Base-by-base conservation (phyloP, 2,888 invertebrate genomes). In the Timema podura region DNA sequence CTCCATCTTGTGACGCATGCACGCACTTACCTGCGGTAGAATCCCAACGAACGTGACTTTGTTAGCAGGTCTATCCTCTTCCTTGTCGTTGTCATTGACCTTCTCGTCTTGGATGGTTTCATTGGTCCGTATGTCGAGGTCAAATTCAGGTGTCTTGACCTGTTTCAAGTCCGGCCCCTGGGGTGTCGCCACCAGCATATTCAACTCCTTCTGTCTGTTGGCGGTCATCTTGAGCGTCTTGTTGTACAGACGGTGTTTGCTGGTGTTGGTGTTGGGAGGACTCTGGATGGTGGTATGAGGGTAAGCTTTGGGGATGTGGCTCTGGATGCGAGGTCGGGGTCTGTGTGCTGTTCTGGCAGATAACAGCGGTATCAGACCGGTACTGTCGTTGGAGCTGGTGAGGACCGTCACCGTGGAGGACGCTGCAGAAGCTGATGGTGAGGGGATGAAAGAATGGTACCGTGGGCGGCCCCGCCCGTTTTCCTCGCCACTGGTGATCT, bases 201-300 rank as follows among this genome's bases (percentile, higher is more conserved):
- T 78, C 48, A 75, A 71, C 66, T 78, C 77, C 49, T 76, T 76
- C 65, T 76, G 76, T 8, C 70, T 72, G n/a, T 70, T 74, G n/a
- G 67, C 71, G 30, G 69, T 69, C 71, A 74, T 73, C 15, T 70
- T 74, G 54, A 66, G 64, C 48, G 68, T 70, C 44, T 70, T 71
- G 66, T 71, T 74, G 68, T 75, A 74, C 65, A 73, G 70, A 49
- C 70, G 71, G 46, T 74, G 73, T 64, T 75, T 75, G 64, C 71
- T 69, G 59, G 68, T 48, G 68, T 72, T 72, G 10, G 51, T 45
- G 45, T 48, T 49, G 13, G 66, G 51, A 30, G 30, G 2, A 3
- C 30, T 30, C 30, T 30, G 30, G 16, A 51, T 48, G 11, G 10
- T n/a, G 30, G 30, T 66, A 49, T 66, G 49, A 15, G 66, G 66